phyloP scores from a whole-genome alignment of 2,797 vertebrate species.

The Hafferia zeledoni region DNA sequence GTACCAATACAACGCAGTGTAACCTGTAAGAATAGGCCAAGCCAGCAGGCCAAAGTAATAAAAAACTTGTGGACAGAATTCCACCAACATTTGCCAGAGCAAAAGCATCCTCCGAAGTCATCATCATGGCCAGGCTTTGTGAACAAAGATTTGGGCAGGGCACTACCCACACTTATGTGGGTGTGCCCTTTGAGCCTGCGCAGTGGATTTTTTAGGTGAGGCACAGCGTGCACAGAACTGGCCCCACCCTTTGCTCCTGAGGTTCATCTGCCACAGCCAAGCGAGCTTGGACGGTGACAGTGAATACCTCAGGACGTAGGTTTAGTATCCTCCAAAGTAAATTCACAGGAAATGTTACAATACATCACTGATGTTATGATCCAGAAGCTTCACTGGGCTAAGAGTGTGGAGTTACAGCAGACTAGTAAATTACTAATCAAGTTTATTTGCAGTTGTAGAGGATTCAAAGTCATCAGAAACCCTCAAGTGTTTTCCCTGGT shows the following conservation, averaged over 20 bases:
- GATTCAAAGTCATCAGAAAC: not conserved
- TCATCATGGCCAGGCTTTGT: too few species aligned
- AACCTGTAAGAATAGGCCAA: not conserved
- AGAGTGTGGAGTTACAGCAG: not conserved
- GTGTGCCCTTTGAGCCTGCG: too few species aligned
- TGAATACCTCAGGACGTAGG: too few species aligned
- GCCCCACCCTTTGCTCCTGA: too few species aligned
- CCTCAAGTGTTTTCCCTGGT: not conserved
- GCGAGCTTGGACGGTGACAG: too few species aligned
- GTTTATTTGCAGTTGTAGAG: not conserved
- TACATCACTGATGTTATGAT: not conserved
- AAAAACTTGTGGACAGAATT: not conserved
- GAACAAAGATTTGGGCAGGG: too few species aligned
- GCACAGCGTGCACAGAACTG: too few species aligned
- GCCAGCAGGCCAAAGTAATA: not conserved
- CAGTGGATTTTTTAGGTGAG: too few species aligned
- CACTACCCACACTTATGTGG: too few species aligned
- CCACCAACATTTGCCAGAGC: not conserved
- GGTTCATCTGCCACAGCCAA: too few species aligned
- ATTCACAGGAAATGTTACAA: not conserved
- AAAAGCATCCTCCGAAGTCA: not conserved
- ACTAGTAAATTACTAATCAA: not conserved
- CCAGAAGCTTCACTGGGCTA: not conserved
- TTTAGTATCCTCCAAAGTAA: not conserved
- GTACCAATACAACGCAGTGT: not conserved